phyloP scores from a whole-genome alignment of 2,113 vertebrate species.

The Hemichromis elongatus region DNA sequence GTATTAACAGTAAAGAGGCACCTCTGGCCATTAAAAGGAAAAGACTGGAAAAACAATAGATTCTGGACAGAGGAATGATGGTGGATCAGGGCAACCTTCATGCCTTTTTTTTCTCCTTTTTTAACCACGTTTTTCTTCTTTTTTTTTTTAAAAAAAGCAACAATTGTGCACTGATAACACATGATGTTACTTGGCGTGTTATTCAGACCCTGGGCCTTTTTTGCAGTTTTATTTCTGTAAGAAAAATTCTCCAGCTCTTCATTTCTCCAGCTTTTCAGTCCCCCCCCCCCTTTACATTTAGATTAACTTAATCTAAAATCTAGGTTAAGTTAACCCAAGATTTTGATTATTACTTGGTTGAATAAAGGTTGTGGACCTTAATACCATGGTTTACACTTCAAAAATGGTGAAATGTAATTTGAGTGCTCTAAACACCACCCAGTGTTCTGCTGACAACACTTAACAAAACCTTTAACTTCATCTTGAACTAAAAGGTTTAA shows the following conservation, averaged over 20 bases:
- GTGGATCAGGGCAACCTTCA: neutral
- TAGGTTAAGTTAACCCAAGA: neutral
- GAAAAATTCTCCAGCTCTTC: neutral
- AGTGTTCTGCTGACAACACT: neutral
- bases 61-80: neutral
- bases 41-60: neutral
- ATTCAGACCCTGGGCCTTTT: neutral
- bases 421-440: neutral
- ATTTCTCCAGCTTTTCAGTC: too few relatives aligned
- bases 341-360: neutral
- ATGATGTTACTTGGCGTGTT: too few relatives aligned
- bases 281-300: neutral
- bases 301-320: neutral
- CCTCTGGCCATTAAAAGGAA: neutral
- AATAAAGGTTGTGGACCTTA: neutral
- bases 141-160: neutral
- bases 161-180: neutral
- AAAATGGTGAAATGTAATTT: neutral
- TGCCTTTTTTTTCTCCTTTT: accelerated
- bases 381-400: neutral
- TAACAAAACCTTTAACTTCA: neutral
- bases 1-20: neutral
- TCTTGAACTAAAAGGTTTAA: neutral
- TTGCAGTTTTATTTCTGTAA: neutral
- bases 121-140: accelerated